Conservation (phyloP, 2,888 invertebrate genomes). For the Philhelius pedissequus region DNA sequence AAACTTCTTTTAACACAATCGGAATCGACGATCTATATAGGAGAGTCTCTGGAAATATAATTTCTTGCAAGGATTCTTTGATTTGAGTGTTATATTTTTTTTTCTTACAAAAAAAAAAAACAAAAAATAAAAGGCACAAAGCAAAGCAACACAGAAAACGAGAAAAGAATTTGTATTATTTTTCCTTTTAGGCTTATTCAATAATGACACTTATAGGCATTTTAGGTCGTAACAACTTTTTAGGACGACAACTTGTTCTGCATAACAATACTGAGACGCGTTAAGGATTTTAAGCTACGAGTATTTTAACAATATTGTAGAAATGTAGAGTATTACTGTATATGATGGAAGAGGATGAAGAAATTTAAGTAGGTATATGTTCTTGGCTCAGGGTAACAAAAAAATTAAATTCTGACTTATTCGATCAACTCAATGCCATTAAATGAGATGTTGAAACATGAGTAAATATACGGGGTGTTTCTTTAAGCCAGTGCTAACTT, state of each 20-base stretch:
- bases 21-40: constrained; percentile 31
- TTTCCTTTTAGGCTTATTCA: constrained; percentile 27
- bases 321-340: background rate
- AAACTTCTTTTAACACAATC: constrained; percentile 58
- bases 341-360: background rate
- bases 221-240: constrained; percentile 51
- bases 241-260: constrained; percentile 41
- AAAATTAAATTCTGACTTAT: background rate
- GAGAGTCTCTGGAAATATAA: constrained; percentile 3
- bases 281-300: background rate
- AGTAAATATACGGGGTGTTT: too few relatives aligned
- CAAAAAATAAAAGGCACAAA: background rate
- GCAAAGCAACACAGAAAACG: background rate
- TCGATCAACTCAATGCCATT: background rate
- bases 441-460: too few relatives aligned
- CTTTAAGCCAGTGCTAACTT: too few relatives aligned
- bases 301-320: background rate
- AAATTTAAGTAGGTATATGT: background rate
- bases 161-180: constrained; percentile 45
- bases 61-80: constrained; percentile 40
- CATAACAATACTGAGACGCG: constrained; percentile 38
- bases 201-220: constrained; percentile 39
- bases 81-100: constrained; percentile 35
- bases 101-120: background rate
- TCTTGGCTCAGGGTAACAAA: too few relatives aligned